Percentiles rank a stretch among this genome's conserved stretches.
These are phyloP conservation scores for Imbricaverruca yamaguchii DNA, from an alignment of 2,888 invertebrate species.

Conservation along the genomic window DNA sequence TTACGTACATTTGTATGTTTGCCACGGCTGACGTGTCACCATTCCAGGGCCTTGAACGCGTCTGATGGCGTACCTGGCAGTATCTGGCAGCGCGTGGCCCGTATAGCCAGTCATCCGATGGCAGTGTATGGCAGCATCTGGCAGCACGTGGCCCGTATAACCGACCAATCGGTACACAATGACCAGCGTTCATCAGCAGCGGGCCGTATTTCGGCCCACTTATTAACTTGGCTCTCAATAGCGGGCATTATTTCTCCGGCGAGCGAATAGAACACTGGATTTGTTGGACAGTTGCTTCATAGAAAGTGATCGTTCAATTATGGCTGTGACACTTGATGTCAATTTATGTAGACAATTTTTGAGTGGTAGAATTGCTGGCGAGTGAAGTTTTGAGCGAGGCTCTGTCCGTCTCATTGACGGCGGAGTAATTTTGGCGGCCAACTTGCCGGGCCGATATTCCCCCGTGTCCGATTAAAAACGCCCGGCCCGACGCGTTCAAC, in stretches of 20 bases:
- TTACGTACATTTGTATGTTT: no score
- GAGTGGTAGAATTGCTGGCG: conserved; percentile 1
- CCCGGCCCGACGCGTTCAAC: background rate
- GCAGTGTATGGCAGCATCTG: no score
- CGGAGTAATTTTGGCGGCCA: background rate
- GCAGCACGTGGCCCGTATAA: background rate
- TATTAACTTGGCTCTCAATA: conserved; percentile 18
- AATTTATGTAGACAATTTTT: conserved; percentile 11
- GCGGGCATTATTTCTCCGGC: background rate
- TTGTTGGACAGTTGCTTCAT: conserved; percentile 21
- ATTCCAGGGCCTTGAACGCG: no score
- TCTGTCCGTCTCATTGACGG: background rate
- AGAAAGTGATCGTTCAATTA: conserved; percentile 8
- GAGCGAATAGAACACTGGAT: background rate
- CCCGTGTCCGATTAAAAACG: background rate
- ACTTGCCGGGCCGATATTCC: background rate
- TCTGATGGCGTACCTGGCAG: no score
- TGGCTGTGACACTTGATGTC: conserved; percentile 12
- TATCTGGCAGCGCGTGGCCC: no score
- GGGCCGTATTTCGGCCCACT: background rate
- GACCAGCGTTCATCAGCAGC: background rate
- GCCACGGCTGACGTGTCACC: no score
- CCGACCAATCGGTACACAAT: background rate
- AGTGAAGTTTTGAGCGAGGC: background rate
- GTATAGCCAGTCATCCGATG: no score